Base-by-base conservation (phyloP, 2,797 vertebrate genomes). In the Enteromius treurensis region DNA sequence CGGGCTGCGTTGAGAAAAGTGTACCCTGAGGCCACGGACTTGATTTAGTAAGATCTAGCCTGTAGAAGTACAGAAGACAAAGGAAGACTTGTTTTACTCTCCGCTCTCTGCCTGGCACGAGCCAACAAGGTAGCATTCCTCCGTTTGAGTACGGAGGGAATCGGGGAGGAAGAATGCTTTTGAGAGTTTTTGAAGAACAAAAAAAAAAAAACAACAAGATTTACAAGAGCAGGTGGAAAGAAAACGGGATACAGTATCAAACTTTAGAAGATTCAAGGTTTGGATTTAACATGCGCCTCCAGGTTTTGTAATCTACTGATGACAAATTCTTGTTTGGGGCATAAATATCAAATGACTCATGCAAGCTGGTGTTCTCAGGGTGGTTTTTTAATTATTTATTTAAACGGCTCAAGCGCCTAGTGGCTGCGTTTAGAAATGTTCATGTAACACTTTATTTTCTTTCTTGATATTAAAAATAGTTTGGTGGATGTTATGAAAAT, bases 281-380 rank as follows among this genome's bases (percentile, higher is more conserved):
- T 6, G 5, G 70, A 13, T 5, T 68, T 14, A 1, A 53, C 10
- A 11, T 37, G 11, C 13, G 6, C 29, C 51, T 9, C 49, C 26
- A 40, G 51, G 17, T 60, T 47, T 45, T 47, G 64, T 37, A 76
- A 58, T 75, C 17, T 75, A 82, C 51, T 81, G 75, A 88, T 90
- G 77, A 68, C 15, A 13, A 64, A 32, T 14, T 62, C 80, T 42
- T 88, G 71, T 47, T 69, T 45, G 21, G 80, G 74, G 13, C 88
- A 86, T 75, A 91, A 91, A 92, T 90, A 92, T 84, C 23, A 0
- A 53, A 85, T 89, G 83, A 90, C 87, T 82, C 64, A 81, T 62
- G 64, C 49, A 58, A 76, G 62, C 17, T 21, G n/a, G 32, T 9
- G 69, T 26, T 84, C 77, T 92, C 29, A 76, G 60, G 62, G 26